phyloP scores from a whole-genome alignment of 2,797 vertebrate species.

The Trachurus trachurus region DNA sequence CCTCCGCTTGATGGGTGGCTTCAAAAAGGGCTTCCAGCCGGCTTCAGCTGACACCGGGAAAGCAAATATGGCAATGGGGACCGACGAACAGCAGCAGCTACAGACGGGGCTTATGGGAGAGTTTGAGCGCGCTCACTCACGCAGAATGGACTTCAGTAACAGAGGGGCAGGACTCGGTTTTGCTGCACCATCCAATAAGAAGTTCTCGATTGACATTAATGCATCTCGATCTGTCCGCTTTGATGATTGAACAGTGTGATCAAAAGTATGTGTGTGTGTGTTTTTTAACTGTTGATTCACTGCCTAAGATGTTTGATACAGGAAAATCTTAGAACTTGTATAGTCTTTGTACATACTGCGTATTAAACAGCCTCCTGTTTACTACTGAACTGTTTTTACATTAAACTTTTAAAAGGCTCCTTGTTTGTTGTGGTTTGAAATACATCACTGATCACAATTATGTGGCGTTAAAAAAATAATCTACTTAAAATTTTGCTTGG shows the following conservation, averaged over 20 bases:
- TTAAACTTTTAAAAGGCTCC: background rate
- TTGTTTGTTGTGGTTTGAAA: background rate
- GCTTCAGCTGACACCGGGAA: background rate
- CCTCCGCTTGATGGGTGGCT: conserved; percentile 93
- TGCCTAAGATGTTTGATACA: background rate
- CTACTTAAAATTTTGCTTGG: no score
- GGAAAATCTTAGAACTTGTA: background rate
- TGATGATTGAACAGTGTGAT: conserved; percentile 74
- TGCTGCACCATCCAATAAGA: conserved; percentile 79
- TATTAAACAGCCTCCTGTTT: conserved; percentile 4
- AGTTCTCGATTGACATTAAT: conserved; percentile 85
- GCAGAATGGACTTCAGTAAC: conserved; percentile 83
- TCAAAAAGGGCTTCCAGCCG: conserved; percentile 86
- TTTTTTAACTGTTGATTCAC: background rate
- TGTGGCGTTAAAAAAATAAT: no score
- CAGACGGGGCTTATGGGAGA: conserved; percentile 89
- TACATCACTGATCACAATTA: background rate
- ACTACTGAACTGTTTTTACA: background rate
- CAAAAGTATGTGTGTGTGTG: background rate
- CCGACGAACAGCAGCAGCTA: conserved; percentile 82
- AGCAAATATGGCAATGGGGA: conserved; percentile 90
- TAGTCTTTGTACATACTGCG: conserved; percentile 33
- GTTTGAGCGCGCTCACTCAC: conserved; percentile 90
- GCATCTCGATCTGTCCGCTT: conserved; percentile 88
- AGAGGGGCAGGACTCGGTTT: conserved; percentile 91